Evolutionary conservation across 1,140 invertebrate genomes (phyloP).

Genomic region (Brachystomella parvula): DNA sequence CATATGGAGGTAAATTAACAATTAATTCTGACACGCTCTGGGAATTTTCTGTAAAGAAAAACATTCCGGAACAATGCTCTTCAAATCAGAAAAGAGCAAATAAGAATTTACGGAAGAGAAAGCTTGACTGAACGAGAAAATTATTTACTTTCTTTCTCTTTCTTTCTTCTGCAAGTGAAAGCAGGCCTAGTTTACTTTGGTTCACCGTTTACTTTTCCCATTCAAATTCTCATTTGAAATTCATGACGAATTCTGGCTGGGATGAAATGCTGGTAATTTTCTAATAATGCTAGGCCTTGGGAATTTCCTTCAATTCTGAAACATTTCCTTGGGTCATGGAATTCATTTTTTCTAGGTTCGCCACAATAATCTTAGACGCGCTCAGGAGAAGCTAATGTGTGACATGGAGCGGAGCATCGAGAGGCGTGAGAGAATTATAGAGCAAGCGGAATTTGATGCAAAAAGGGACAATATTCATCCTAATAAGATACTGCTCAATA

Average conservation of each 20-base stretch:
- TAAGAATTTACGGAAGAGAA: too few relatives aligned
- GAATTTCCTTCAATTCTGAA: too few relatives aligned
- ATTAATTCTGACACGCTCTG: not conserved
- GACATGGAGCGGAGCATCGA: constrained; percentile 67
- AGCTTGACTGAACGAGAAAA: too few relatives aligned
- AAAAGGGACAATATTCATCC: constrained; percentile 42
- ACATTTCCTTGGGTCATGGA: not conserved
- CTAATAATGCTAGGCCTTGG: too few relatives aligned
- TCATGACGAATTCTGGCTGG: too few relatives aligned
- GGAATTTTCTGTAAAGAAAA: not conserved
- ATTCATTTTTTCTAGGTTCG: constrained; percentile 50
- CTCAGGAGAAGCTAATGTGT: constrained; percentile 62
- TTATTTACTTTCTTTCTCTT: too few relatives aligned
- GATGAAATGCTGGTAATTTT: too few relatives aligned
- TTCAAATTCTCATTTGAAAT: not conserved
- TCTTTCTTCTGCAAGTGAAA: too few relatives aligned
- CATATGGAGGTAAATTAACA: constrained; percentile 61
- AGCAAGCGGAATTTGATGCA: constrained; percentile 51
- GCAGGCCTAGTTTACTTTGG: too few relatives aligned
- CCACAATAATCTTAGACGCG: constrained; percentile 57
- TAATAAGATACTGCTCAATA: constrained; percentile 29
- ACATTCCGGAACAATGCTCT: too few relatives aligned
- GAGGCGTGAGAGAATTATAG: constrained; percentile 58
- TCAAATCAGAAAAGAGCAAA: too few relatives aligned
- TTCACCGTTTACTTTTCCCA: not conserved